Evolutionary conservation across 2,113 vertebrate species (phyloP), one percentile per base, ranked within the genome.

Genomic region (Halcyon malimbica): DNA sequence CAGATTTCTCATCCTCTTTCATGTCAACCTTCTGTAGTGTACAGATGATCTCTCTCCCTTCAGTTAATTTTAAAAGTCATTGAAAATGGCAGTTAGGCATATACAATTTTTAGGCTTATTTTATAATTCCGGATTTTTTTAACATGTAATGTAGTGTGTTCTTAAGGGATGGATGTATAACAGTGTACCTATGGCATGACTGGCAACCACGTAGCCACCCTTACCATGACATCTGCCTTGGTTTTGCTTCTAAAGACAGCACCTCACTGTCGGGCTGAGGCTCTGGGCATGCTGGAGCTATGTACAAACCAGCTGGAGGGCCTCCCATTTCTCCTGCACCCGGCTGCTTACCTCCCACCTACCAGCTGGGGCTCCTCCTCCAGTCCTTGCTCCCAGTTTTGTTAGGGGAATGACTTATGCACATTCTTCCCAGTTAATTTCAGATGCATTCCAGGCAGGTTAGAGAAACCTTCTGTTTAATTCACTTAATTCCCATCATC

Each of bases 331-430:
- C 84, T 67, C 50, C 5, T 37, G 48, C n/a, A 35, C 39, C 57
- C 11, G 1, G 31, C 56, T 82, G 73, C 81, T 44, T 35, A 10
- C 80, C 81, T 94, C 91, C 94, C 74, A 94, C 87, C 73, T 4
- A 5, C 87, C 95, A 94, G 62, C 95, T 93, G 93, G 93, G 90
- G 42, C 83, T 95, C 62, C 83, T 95, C 65, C 81, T 91, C 18
- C 77, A 16, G 46, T 23, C 65, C 82, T 48, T 35, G 87, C 87
- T 91, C 83, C 81, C 77, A 6, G 42, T 90, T 60, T 44, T 44
- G 39, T 37, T 29, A 26, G 24, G 31, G 51, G 18, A 86, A n/a
- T 95, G 93, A 96, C 57, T 95, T 84, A 84, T 3, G 8, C 42
- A 26, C 39, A 1, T 37, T 65, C 53, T 76, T 62, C 77, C 53